Evolutionary conservation across 2,888 invertebrate genomes (phyloP).

Genomic region (Lycophotia porphyrea): DNA sequence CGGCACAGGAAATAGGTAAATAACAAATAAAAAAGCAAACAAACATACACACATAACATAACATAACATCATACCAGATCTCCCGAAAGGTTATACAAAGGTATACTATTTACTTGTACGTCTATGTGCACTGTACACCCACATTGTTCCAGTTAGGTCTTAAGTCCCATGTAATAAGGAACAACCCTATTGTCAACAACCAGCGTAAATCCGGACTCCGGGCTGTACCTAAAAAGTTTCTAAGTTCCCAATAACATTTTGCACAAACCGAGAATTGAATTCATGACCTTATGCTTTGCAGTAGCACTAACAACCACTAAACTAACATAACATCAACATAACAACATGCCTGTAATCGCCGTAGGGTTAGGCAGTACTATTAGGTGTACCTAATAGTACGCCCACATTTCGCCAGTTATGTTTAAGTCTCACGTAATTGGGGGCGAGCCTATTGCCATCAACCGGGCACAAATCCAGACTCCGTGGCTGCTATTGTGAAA

Average conservation of each 20-base stretch:
- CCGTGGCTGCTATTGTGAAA: too few species aligned
- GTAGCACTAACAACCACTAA: neutral
- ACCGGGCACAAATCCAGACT: too few species aligned
- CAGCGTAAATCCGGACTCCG: neutral
- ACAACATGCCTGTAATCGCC: too few species aligned
- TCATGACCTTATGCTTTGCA: neutral
- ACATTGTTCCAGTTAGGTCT: neutral
- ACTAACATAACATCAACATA: too few species aligned
- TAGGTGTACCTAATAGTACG: too few species aligned
- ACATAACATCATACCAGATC: neutral
- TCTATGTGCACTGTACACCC: neutral
- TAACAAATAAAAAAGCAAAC: neutral
- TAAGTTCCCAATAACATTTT: neutral
- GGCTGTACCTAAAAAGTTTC: neutral
- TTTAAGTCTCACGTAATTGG: too few species aligned
- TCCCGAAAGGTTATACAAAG: too few species aligned
- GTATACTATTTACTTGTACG: too few species aligned
- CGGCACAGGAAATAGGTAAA: conserved; percentile 93
- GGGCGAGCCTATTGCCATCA: too few species aligned
- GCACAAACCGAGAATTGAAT: neutral
- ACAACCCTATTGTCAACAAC: neutral
- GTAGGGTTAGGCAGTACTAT: too few species aligned
- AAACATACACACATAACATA: neutral
- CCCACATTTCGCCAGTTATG: too few species aligned
- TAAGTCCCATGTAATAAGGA: neutral